phyloP scores from a whole-genome alignment of 2,113 vertebrate genomes.

The Guaruba guarouba region DNA sequence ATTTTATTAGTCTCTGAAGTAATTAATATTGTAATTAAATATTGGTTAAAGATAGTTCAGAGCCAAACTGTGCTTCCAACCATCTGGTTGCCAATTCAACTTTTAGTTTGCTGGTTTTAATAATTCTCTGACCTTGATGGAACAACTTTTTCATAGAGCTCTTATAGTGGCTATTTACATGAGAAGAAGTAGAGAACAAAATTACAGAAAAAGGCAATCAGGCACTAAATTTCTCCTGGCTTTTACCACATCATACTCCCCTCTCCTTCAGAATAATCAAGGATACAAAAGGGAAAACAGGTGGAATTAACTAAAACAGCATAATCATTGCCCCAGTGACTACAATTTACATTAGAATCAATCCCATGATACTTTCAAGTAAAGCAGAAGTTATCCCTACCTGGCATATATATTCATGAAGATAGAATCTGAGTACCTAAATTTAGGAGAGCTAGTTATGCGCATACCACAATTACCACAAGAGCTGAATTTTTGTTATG shows the following conservation, averaged over 20 bases:
- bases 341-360: not conserved
- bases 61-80: not conserved
- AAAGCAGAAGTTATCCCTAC: not conserved
- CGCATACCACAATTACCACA: not conserved
- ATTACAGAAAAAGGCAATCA: not conserved
- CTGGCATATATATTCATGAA: not conserved
- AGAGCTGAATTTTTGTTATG: not conserved
- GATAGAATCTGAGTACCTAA: not conserved
- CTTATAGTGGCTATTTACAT: not conserved
- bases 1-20: constrained; percentile 50
- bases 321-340: not conserved
- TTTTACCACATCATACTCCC: not conserved
- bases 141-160: constrained; percentile 20
- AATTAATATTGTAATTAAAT: constrained; percentile 62
- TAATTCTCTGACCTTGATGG: constrained; percentile 45
- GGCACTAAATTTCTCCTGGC: not conserved
- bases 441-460: not conserved
- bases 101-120: constrained; percentile 27
- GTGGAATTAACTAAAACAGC: not conserved
- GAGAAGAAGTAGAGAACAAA: not conserved
- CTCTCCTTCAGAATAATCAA: not conserved
- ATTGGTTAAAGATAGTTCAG: constrained; percentile 39
- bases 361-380: not conserved
- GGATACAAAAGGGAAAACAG: constrained; percentile 13
- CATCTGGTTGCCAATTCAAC: constrained; percentile 17